Evolutionary conservation across 2,113 vertebrate genomes (phyloP).

Genomic region (western clawed frog (Xenopus tropicalis)): DNA sequence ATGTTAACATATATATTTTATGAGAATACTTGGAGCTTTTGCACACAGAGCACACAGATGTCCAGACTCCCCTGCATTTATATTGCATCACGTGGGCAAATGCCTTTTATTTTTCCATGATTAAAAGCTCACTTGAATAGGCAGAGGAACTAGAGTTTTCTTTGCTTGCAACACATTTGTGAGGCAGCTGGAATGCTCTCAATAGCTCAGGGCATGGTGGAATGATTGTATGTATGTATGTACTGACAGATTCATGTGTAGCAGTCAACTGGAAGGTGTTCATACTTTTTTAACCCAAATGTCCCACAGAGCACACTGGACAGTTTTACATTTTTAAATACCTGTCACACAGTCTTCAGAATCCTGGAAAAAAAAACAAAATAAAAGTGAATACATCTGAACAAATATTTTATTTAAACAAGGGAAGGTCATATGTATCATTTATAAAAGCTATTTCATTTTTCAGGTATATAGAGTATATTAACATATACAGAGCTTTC

Average conservation of each 20-base stretch:
- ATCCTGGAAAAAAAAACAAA: too few relatives aligned
- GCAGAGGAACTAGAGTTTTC: not conserved
- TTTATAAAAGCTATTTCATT: too few relatives aligned
- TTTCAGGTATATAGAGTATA: too few relatives aligned
- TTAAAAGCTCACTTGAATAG: conserved; percentile 11
- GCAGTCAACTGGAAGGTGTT: conserved; percentile 11
- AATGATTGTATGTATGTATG: conserved; percentile 23
- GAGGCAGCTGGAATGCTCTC: conserved; percentile 12
- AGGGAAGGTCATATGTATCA: too few relatives aligned
- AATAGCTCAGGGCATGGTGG: conserved; percentile 39
- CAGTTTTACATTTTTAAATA: not conserved
- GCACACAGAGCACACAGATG: not conserved
- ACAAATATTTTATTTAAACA: too few relatives aligned
- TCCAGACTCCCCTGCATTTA: not conserved
- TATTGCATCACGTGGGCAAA: conserved; percentile 3
- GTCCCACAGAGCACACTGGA: not conserved
- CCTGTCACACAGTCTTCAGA: not conserved
- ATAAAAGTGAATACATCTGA: too few relatives aligned
- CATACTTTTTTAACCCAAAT: conserved; percentile 31
- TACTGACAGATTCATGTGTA: conserved; percentile 19
- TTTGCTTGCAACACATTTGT: not conserved
- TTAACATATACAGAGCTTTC: too few relatives aligned
- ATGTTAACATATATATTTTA: not conserved
- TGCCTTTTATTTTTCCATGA: conserved; percentile 14
- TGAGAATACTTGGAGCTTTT: not conserved